phyloP scores from a whole-genome alignment of 2,888 invertebrate genomes.

The Acleris literana region DNA sequence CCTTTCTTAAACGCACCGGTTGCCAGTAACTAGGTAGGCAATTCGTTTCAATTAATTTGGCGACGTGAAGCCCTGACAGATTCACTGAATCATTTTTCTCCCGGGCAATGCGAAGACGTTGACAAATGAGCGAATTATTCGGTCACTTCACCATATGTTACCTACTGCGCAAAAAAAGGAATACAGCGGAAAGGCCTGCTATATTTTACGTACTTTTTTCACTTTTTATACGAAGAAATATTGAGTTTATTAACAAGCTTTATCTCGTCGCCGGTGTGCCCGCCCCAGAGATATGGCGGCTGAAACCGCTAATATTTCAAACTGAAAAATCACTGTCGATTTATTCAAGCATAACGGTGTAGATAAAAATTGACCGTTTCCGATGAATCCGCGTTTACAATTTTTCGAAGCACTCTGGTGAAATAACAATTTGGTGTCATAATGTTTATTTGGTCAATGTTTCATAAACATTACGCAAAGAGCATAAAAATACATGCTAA shows the following conservation, averaged over 20 bases:
- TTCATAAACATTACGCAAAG: too few relatives aligned
- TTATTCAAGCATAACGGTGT: conserved; percentile 65
- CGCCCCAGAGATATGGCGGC: conserved; percentile 60
- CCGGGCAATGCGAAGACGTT: conserved; percentile 70
- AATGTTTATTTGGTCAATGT: not conserved
- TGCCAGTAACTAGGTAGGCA: conserved; percentile 62
- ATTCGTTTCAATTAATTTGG: conserved; percentile 80
- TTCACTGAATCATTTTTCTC: conserved; percentile 80
- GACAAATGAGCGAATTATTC: conserved; percentile 78
- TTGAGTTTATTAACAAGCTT: conserved; percentile 61
- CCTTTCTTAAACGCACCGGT: conserved; percentile 60
- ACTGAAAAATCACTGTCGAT: conserved; percentile 70
- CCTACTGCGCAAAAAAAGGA: conserved; percentile 36
- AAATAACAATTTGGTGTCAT: not conserved
- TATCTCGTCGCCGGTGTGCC: conserved; percentile 45
- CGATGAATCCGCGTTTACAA: conserved; percentile 43
- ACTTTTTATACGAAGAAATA: conserved; percentile 50
- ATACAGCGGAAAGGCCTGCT: conserved; percentile 39
- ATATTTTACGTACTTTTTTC: conserved; percentile 40
- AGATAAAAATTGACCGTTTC: conserved; percentile 71
- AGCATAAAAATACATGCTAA: too few relatives aligned
- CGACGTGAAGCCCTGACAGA: conserved; percentile 72
- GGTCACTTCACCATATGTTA: conserved; percentile 61
- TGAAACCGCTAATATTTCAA: conserved; percentile 70
- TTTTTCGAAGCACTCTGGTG: conserved; percentile 14